Percentiles rank a stretch among this genome's conserved stretches.
phyloP scores from a whole-genome alignment of 2,113 vertebrate genomes.

The Smithornis capensis region DNA sequence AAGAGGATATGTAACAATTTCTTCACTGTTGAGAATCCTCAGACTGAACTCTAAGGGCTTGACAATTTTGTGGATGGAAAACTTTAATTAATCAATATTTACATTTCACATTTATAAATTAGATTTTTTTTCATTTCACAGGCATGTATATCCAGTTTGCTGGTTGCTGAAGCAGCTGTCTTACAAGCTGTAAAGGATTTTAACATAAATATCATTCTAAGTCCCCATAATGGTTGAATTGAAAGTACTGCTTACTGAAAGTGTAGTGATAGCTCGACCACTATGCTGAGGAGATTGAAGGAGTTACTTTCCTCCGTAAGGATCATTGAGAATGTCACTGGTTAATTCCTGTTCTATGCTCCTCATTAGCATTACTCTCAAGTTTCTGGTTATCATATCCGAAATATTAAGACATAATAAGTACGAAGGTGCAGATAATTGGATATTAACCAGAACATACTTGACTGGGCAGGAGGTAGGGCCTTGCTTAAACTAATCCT shows the following conservation, averaged over 20 bases:
- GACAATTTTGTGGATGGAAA: background rate
- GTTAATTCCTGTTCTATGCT: slow-evolving; percentile 80
- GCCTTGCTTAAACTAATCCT: slow-evolving; percentile 91
- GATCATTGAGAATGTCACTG: slow-evolving; percentile 76
- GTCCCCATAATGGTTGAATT: background rate
- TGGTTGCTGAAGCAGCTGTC: background rate
- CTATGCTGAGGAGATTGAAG: slow-evolving; percentile 7
- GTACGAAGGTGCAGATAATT: slow-evolving; percentile 93
- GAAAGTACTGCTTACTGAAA: background rate
- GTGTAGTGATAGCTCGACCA: background rate
- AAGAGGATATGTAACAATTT: background rate
- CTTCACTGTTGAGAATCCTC: background rate
- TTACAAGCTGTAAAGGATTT: background rate
- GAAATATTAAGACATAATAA: slow-evolving; percentile 94
- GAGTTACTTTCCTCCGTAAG: slow-evolving; percentile 62
- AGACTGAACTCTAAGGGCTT: background rate
- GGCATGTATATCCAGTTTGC: background rate
- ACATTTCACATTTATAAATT: background rate
- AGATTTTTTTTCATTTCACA: background rate
- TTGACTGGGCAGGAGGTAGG: slow-evolving; percentile 93
- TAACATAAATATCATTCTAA: background rate
- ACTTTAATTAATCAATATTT: background rate
- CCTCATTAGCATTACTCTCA: slow-evolving; percentile 88
- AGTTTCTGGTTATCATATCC: slow-evolving; percentile 87
- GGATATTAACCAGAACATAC: slow-evolving; percentile 97